Percentiles rank a stretch among this genome's conserved stretches.
phyloP scores from a whole-genome alignment of 1,140 invertebrate genomes.

The Samia ricini region DNA sequence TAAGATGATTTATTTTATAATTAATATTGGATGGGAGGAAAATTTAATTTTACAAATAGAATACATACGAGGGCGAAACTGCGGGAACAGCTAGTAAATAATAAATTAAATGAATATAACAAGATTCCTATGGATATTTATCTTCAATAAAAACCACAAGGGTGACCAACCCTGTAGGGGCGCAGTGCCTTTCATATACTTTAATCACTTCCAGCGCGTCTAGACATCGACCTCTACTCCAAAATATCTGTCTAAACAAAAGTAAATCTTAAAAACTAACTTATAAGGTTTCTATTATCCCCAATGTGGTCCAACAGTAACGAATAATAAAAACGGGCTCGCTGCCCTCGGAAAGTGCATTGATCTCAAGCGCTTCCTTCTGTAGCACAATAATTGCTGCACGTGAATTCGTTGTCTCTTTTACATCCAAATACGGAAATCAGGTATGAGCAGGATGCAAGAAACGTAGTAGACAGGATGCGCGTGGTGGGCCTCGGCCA shows the following conservation, averaged over 20 bases:
- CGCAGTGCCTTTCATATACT: conserved; percentile 60
- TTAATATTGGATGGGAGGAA: too few species aligned
- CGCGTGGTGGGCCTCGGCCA: conserved; percentile 69
- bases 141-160: neutral
- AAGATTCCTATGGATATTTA: too few species aligned
- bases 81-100: too few species aligned
- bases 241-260: conserved; percentile 25
- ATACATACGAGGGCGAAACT: too few species aligned
- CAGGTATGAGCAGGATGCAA: conserved; percentile 54
- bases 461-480: conserved; percentile 71
- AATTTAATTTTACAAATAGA: too few species aligned
- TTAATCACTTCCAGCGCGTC: conserved; percentile 69
- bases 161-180: neutral
- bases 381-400: conserved; percentile 72
- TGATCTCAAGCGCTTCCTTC: conserved; percentile 74
- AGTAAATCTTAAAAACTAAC: conserved; percentile 45
- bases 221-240: conserved; percentile 51
- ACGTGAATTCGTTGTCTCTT: conserved; percentile 62
- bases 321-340: conserved; percentile 66
- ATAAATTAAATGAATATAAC: too few species aligned
- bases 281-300: conserved; percentile 52
- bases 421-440: conserved; percentile 33
- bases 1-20: too few species aligned
- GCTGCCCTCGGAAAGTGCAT: conserved; percentile 74
- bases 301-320: conserved; percentile 38